Conservation (phyloP, 2,113 vertebrate genomes). For the Oceanites oceanicus region DNA sequence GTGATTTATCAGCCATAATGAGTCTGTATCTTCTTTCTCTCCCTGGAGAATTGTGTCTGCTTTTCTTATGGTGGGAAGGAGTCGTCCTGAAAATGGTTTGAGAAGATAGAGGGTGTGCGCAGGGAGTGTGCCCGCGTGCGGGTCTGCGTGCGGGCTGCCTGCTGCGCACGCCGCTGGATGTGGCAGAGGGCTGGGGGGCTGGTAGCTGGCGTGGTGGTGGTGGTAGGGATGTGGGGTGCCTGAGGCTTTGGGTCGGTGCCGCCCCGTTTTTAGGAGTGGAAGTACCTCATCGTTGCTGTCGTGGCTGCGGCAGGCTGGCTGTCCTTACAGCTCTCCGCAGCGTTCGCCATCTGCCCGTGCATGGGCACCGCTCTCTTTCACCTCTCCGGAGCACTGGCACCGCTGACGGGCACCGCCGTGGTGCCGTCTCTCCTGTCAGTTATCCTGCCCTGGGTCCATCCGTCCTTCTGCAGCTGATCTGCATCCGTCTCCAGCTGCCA, state of each 20-base stretch:
- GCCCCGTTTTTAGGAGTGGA: neutral
- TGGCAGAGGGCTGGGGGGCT: neutral
- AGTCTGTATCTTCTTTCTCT: neutral
- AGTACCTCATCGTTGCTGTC: rapidly evolving
- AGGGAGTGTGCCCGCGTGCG: neutral
- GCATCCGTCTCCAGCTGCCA: neutral
- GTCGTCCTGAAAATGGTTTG: neutral
- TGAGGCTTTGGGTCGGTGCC: rapidly evolving
- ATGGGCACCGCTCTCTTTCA: neutral
- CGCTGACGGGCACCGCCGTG: rapidly evolving
- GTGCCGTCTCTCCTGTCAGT: neutral
- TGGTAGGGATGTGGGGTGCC: neutral
- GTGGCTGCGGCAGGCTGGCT: neutral
- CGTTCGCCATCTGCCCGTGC: neutral
- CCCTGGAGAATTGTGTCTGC: neutral
- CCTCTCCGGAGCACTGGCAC: neutral
- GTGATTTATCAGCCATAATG: neutral
- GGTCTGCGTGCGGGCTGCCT: rapidly evolving
- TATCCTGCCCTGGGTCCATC: rapidly evolving
- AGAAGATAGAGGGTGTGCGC: neutral
- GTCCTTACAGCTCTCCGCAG: neutral
- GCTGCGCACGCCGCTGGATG: rapidly evolving
- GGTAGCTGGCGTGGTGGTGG: rapidly evolving
- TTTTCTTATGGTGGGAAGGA: neutral
- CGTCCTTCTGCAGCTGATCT: neutral